Percentiles rank a stretch among this genome's conserved stretches.
These are phyloP conservation scores for Semnornis frantzii DNA, from an alignment of 2,113 vertebrate genomes.

Conservation along the genomic window DNA sequence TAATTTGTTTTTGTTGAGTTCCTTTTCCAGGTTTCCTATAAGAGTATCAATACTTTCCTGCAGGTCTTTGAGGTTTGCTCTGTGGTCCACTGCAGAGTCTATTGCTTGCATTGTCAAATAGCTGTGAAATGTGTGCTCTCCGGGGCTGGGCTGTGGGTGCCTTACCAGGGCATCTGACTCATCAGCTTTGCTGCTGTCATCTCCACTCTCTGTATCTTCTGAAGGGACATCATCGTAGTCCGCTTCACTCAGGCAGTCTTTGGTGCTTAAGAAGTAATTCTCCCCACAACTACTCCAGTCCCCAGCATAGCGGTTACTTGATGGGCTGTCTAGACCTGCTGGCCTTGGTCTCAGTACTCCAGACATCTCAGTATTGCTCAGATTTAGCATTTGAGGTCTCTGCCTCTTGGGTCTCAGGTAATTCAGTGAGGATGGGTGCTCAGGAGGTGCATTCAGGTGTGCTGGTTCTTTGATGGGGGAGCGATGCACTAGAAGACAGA, in stretches of 20 bases:
- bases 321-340: constrained; percentile 89
- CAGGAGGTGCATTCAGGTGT: constrained; percentile 8
- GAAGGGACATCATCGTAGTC: constrained; percentile 90
- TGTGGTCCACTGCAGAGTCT: constrained; percentile 81
- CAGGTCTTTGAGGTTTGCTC: constrained; percentile 92
- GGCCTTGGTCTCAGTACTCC: constrained; percentile 86
- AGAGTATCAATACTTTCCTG: constrained; percentile 97
- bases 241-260: constrained; percentile 76
- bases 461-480: constrained; percentile 70
- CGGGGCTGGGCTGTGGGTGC: constrained; percentile 37
- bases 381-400: constrained; percentile 89
- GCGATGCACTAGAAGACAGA: constrained; percentile 79
- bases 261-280: constrained; percentile 79
- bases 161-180: constrained; percentile 47
- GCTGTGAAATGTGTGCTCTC: constrained; percentile 83
- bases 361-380: constrained; percentile 75
- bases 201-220: constrained; percentile 76
- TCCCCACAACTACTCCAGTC: constrained; percentile 95
- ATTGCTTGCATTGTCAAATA: constrained; percentile 89
- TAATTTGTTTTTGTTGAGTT: constrained; percentile 96
- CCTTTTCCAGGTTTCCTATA: constrained; percentile 95
- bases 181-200: constrained; percentile 62
- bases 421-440: constrained; percentile 60
- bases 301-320: constrained; percentile 96
- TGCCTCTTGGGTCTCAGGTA: constrained; percentile 88